phyloP scores from a whole-genome alignment of 2,113 vertebrate species.

The Globicephala melas region DNA sequence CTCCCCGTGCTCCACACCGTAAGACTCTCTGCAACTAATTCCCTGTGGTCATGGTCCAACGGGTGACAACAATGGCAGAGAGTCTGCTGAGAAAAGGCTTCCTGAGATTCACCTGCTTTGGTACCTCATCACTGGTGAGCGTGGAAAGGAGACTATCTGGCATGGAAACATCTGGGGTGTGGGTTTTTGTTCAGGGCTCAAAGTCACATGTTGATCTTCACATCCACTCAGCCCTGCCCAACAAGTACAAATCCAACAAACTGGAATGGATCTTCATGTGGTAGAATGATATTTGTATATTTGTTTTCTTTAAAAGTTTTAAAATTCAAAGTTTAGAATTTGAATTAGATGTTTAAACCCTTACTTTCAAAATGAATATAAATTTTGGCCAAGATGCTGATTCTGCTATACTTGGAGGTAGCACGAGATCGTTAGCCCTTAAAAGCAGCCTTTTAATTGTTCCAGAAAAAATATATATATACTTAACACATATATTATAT shows the following conservation, averaged over 20 bases:
- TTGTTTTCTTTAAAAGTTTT: not conserved
- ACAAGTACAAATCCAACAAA: not conserved
- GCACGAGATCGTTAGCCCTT: not conserved
- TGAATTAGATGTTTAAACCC: not conserved
- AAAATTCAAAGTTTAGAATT: not conserved
- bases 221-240: not conserved
- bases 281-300: not conserved
- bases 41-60: not conserved
- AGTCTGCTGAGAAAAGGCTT: not conserved
- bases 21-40: not conserved
- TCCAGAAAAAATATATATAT: not conserved
- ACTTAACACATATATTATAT: not conserved
- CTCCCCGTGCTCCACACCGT: not conserved
- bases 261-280: not conserved
- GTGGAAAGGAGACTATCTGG: not conserved
- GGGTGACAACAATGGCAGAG: not conserved
- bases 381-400: slow-evolving; percentile 24
- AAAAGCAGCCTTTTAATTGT: not conserved
- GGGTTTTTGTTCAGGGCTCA: not conserved
- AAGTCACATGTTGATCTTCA: not conserved
- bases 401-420: not conserved
- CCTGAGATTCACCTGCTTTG: not conserved
- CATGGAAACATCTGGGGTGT: not conserved
- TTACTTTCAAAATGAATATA: slow-evolving; percentile 37
- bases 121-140: not conserved